Conservation (phyloP, 2,797 vertebrate genomes). For the Thamnophis elegans region DNA sequence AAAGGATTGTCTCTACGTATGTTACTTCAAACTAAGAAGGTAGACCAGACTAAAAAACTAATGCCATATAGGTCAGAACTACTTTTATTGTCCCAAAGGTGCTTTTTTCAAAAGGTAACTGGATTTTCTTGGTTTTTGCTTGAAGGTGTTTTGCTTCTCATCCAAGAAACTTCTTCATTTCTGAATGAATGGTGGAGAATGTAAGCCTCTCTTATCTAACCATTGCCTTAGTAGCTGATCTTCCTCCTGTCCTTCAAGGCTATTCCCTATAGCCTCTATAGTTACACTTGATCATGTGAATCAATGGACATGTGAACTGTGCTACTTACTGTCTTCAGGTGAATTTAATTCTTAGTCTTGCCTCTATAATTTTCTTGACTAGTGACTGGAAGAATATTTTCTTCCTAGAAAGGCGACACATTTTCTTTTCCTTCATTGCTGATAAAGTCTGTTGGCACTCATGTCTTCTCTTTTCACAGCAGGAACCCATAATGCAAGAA, state of each 20-base stretch:
- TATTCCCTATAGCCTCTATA: neutral
- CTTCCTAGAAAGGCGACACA: neutral
- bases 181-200: neutral
- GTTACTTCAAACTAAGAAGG: neutral
- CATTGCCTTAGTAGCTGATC: neutral
- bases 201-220: neutral
- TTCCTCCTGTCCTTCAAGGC: neutral
- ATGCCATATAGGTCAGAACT: neutral
- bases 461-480: neutral
- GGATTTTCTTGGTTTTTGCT: neutral
- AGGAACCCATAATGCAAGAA: neutral
- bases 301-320: neutral
- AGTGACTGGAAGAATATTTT: neutral
- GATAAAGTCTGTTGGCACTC: constrained; percentile 5
- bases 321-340: neutral
- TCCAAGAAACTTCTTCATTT: neutral
- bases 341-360: neutral
- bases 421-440: neutral
- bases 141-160: neutral
- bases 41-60: neutral
- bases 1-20: neutral
- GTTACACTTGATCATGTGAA: neutral
- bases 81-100: neutral
- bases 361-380: neutral
- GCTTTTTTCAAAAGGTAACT: neutral